These are phyloP conservation scores for Etheostoma nigrum DNA, from an alignment of 2,797 vertebrate species.

Conservation along the genomic window DNA sequence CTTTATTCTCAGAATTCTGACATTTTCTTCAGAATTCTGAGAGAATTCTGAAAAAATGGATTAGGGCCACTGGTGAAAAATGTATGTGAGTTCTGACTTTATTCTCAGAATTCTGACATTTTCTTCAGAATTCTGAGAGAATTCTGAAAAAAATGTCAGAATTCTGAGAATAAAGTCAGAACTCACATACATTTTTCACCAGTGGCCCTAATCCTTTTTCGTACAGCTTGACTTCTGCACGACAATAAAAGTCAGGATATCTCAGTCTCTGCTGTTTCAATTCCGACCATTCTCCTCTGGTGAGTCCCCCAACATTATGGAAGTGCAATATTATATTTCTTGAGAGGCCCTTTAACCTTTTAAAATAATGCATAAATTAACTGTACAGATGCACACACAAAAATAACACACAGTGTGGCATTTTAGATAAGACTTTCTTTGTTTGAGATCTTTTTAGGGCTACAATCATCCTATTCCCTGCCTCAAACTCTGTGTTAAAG, in stretches of 20 bases:
- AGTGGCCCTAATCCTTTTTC: too few relatives aligned
- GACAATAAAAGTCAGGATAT: not conserved
- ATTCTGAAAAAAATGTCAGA: too few relatives aligned
- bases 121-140: too few relatives aligned
- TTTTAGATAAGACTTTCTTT: not conserved
- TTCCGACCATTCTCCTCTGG: not conserved
- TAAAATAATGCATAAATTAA: not conserved
- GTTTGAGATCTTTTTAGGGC: conserved; percentile 6
- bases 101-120: too few relatives aligned
- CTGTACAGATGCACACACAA: conserved; percentile 25
- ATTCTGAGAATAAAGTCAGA: too few relatives aligned
- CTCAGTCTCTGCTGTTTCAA: not conserved
- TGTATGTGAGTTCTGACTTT: too few relatives aligned
- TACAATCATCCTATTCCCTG: conserved; percentile 25
- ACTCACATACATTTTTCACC: too few relatives aligned
- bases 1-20: too few relatives aligned
- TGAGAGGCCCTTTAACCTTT: conserved; percentile 22
- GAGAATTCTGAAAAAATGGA: too few relatives aligned
- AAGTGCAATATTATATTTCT: not conserved
- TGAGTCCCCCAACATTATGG: not conserved
- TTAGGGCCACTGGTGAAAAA: too few relatives aligned
- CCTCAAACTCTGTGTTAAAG: conserved; percentile 6
- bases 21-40: too few relatives aligned
- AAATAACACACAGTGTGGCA: conserved; percentile 6
- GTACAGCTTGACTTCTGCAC: not conserved